Evolutionary conservation across 2,797 vertebrate species (phyloP).

Genomic region (Leptoclinus maculatus): DNA sequence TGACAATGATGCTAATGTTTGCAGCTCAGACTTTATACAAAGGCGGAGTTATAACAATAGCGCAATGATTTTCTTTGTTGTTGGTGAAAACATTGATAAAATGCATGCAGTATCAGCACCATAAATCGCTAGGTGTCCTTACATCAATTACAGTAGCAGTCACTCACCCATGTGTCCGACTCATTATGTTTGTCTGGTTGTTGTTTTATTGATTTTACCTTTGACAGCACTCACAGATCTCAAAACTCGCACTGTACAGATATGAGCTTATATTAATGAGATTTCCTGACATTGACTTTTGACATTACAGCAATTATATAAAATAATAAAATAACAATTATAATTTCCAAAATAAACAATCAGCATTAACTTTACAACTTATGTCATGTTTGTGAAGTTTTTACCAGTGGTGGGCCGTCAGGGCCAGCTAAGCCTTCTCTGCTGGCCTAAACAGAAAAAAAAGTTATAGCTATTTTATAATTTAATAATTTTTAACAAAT

Average conservation of each 20-base stretch:
- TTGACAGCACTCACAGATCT: neutral
- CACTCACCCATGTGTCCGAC: neutral
- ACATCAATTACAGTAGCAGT: neutral
- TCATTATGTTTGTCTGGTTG: neutral
- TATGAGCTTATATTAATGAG: neutral
- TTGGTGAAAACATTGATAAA: neutral
- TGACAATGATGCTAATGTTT: neutral
- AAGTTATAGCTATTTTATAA: too few species aligned
- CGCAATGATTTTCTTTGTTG: neutral
- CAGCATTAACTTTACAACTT: neutral
- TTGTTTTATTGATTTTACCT: constrained; percentile 1
- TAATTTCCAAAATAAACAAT: neutral
- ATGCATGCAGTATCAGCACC: neutral
- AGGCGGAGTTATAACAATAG: neutral
- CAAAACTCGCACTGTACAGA: neutral
- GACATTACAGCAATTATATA: neutral
- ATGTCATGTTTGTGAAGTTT: neutral
- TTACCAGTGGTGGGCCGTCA: too few species aligned
- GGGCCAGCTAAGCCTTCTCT: too few species aligned
- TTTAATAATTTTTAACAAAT: too few species aligned
- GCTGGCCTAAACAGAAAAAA: too few species aligned
- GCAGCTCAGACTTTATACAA: neutral
- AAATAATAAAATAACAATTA: neutral
- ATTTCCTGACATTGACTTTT: neutral
- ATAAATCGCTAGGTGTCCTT: neutral